A percentile compares a stretch with the other conserved stretches of the same genome.
These are phyloP conservation scores for Bruchidius siliquastri DNA, from an alignment of 2,888 invertebrate genomes.

Conservation along the genomic window DNA sequence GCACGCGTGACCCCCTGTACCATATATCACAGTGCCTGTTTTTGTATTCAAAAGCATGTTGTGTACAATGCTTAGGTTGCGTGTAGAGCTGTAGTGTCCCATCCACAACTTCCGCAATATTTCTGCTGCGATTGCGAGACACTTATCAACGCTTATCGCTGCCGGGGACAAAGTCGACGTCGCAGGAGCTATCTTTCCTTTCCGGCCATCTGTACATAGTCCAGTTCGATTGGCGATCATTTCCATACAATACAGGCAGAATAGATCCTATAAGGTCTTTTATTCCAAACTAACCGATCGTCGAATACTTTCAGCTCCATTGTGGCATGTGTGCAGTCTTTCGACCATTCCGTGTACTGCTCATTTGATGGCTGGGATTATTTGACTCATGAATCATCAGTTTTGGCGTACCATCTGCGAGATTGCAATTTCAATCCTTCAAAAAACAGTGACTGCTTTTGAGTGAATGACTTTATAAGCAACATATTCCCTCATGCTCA, in stretches of 20 bases:
- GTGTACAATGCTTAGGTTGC: neutral
- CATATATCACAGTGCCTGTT: neutral
- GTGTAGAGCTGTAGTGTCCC: neutral
- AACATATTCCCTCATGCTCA: too few relatives aligned
- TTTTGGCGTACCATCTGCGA: too few relatives aligned
- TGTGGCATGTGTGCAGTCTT: too few relatives aligned
- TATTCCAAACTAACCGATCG: too few relatives aligned
- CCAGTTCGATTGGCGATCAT: constrained; percentile 1
- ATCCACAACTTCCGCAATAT: constrained; percentile 39
- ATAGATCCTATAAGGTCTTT: too few relatives aligned
- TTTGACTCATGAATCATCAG: too few relatives aligned
- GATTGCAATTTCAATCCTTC: too few relatives aligned
- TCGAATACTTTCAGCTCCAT: too few relatives aligned
- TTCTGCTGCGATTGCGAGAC: constrained; percentile 39
- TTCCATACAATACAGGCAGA: neutral
- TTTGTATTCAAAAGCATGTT: neutral
- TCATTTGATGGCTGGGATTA: too few relatives aligned
- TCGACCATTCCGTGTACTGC: too few relatives aligned
- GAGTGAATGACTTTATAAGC: too few relatives aligned
- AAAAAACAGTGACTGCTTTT: too few relatives aligned
- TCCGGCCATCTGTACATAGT: constrained; percentile 39
- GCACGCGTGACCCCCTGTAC: neutral
- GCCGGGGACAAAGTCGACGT: neutral
- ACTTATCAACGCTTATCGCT: constrained; percentile 30
- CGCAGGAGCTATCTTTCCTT: constrained; percentile 36